Base-by-base conservation (phyloP, 2,888 invertebrate genomes). In the Sphecodes monilicornis region DNA sequence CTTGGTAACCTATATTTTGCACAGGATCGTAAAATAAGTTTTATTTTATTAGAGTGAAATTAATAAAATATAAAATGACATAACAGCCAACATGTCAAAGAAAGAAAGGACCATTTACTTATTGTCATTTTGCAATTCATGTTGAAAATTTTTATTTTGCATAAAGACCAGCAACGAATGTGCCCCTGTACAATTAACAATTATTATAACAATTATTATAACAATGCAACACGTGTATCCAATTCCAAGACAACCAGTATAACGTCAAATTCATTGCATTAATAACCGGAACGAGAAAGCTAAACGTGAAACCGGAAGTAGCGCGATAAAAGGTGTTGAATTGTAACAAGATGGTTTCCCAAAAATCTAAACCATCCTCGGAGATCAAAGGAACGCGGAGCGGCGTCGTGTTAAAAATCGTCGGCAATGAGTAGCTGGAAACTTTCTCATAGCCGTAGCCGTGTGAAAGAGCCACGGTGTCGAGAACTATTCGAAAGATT, bases 381-480 rank as follows among this genome's bases (percentile, higher is more conserved):
- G 29, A 10, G 60, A 85, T 86, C 78, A 82, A 86, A 85, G 76
- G 26, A 70, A 57, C 6, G 29, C 54, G 43, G 18, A 54, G 66
- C 46, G 46, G 46, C 46, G 57, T 32, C 68, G 79, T 6, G 73
- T 79, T 41, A 32, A 74, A 76, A 76, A 39, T 36, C 32, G 26
- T 66, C 43, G 8, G 1, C 60, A 13, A 1, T 32, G 57, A 78
- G 75, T 74, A 39, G 39, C 39, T n/a, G 85, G 84, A 86, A 89
- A 84, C 81, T 86, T 90, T 90, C 91, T 90, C 92, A 88, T 90
- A 90, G 77, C 78, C 22, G 41, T 3, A 69, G 73, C 73, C 91
- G 91, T 92, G 92, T 91, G 92, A 92, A 92, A 89, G 91, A 89
- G 91, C 91, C 71, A 39, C 66, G 22, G 71, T 29, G 39, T 60